Percentiles rank a stretch among this genome's conserved stretches.
These are phyloP conservation scores for Danaus melanippus DNA, from an alignment of 1,140 invertebrate genomes.

Conservation along the genomic window DNA sequence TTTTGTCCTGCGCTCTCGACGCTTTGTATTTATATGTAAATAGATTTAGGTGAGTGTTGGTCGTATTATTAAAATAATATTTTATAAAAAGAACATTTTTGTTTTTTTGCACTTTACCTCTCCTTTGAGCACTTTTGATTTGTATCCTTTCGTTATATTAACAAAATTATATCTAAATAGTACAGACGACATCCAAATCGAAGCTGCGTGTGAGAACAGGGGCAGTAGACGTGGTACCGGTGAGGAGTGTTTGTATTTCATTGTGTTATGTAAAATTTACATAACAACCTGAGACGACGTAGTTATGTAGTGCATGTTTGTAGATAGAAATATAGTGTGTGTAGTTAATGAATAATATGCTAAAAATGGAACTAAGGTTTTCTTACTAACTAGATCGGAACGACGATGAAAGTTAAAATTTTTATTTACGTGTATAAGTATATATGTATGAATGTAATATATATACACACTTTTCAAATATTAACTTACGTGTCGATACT, in stretches of 20 bases:
- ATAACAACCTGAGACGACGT: slow-evolving; percentile 3
- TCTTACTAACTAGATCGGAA: too few relatives aligned
- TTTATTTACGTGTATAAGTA: too few relatives aligned
- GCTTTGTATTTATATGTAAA: slow-evolving; percentile 66
- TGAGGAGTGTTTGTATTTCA: slow-evolving; percentile 5
- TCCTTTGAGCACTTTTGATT: slow-evolving; percentile 5
- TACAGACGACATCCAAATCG: too few relatives aligned
- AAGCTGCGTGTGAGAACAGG: too few relatives aligned
- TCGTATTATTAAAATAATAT: slow-evolving; percentile 53
- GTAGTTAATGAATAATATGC: too few relatives aligned
- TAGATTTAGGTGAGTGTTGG: slow-evolving; percentile 62
- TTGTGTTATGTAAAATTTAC: slow-evolving; percentile 2
- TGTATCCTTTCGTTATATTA: background rate
- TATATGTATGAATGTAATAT: too few relatives aligned
- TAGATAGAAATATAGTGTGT: slow-evolving; percentile 4
- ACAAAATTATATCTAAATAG: too few relatives aligned
- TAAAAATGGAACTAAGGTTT: too few relatives aligned
- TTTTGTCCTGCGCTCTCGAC: slow-evolving; percentile 17
- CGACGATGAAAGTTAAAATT: too few relatives aligned
- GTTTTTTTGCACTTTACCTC: slow-evolving; percentile 46
- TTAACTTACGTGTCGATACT: too few relatives aligned
- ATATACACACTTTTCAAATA: too few relatives aligned
- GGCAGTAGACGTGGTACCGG: slow-evolving; percentile 5
- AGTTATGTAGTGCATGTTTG: slow-evolving; percentile 19
- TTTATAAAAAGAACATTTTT: slow-evolving; percentile 29